phyloP scores from a whole-genome alignment of 2,888 invertebrate genomes.

The Andrena flavipes region DNA sequence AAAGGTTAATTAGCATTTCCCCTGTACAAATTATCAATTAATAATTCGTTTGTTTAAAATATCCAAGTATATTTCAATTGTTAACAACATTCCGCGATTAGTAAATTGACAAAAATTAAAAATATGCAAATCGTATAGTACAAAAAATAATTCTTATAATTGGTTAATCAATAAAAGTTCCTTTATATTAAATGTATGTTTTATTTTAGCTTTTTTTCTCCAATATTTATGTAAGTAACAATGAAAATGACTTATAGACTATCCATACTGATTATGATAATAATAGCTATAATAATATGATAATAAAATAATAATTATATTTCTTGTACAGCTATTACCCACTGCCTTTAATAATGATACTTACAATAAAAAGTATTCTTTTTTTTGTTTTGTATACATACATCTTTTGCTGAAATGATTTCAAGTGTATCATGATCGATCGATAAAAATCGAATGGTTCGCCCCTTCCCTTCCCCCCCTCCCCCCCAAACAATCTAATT shows the following conservation, averaged over 20 bases:
- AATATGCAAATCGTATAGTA: slow-evolving; percentile 19
- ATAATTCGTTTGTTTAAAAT: slow-evolving; percentile 26
- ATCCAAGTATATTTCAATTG: slow-evolving; percentile 18
- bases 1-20: slow-evolving; percentile 19
- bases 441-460: slow-evolving; percentile 53
- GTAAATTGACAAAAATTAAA: slow-evolving; percentile 43
- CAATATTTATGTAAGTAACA: slow-evolving; percentile 85
- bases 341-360: slow-evolving; percentile 82
- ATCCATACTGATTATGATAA: slow-evolving; percentile 81
- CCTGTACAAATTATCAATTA: slow-evolving; percentile 31
- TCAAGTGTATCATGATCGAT: slow-evolving; percentile 60
- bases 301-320: slow-evolving; percentile 79
- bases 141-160: slow-evolving; percentile 26
- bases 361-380: slow-evolving; percentile 74
- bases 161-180: slow-evolving; percentile 48
- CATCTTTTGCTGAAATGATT: slow-evolving; percentile 61
- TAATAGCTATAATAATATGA: slow-evolving; percentile 80
- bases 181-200: slow-evolving; percentile 84
- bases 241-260: slow-evolving; percentile 84
- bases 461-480: neutral
- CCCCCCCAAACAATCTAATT: slow-evolving; percentile 37
- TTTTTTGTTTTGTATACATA: slow-evolving; percentile 71
- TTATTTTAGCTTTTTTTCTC: slow-evolving; percentile 82
- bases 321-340: slow-evolving; percentile 81
- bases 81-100: slow-evolving; percentile 29